Evolutionary conservation across 2,797 vertebrate species (phyloP).

Genomic region (Cynopterus sphinx): DNA sequence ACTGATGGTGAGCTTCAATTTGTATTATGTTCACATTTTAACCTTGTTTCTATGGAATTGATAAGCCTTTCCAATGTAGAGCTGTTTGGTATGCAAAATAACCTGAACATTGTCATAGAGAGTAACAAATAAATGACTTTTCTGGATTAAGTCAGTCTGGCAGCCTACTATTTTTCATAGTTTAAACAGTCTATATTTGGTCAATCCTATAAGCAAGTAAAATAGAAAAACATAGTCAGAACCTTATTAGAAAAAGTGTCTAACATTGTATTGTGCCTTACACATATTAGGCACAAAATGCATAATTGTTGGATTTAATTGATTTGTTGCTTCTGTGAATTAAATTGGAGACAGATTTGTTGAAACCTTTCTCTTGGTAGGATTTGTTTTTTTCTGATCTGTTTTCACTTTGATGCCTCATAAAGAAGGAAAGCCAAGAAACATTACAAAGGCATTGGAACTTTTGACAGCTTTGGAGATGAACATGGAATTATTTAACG

Average conservation of each 20-base stretch:
- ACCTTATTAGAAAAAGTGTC: not conserved
- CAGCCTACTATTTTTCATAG: slow-evolving; percentile 3
- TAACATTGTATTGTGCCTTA: not conserved
- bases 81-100: slow-evolving; percentile 58
- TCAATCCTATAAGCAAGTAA: slow-evolving; percentile 22
- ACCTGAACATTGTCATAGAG: slow-evolving; percentile 18
- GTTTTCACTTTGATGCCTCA: not conserved
- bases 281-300: not conserved
- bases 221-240: slow-evolving; percentile 2
- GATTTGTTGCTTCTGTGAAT: not conserved
- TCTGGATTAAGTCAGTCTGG: slow-evolving; percentile 38
- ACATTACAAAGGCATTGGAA: not conserved
- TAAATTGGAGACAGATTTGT: not conserved
- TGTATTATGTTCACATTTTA: slow-evolving; percentile 54
- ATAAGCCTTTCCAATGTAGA: slow-evolving; percentile 31
- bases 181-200: slow-evolving; percentile 42
- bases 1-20: not conserved
- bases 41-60: slow-evolving; percentile 60
- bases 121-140: slow-evolving; percentile 56
- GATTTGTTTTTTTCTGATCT: not conserved
- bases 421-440: not conserved
- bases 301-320: not conserved
- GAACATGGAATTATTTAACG: not conserved
- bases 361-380: not conserved
- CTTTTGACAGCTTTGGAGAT: not conserved